Base-by-base conservation (phyloP, 1,140 invertebrate species). In the Drosophila tani region DNA sequence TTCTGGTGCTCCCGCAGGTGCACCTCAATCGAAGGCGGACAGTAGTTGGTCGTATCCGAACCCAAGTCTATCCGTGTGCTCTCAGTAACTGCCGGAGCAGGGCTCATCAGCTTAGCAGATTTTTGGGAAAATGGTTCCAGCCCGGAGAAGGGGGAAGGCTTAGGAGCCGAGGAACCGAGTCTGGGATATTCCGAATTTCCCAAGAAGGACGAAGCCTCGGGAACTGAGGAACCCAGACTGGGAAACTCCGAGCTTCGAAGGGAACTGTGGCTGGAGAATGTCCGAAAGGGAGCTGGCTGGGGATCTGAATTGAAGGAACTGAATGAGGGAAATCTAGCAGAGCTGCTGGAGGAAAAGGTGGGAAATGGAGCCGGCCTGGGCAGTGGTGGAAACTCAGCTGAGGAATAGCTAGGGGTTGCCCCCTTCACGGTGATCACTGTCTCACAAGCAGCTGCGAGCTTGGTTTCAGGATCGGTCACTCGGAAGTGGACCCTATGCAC, bases 21-120 rank as follows among this genome's bases (percentile, higher is more conserved):
- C 5, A 95, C 94, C 56, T 95, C 94, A 77, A 96, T 95, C 3
- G 95, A 95, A 43, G 93, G 92, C 0, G 96, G 96, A 83, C 96
- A 96, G 64, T 93, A 94, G 32, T 71, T 76, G 12, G 67, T 29
- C 0, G 43, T 45, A 21, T 82, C 77, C 6, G 82, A 62, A 11
- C 82, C 82, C 27, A 86, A 59, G 21, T 87, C 70, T 3, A 87
- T 65, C 3, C 82, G 35, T 3, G 40, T 56, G 21, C 29, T 77
- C 6, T 82, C 70, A 1, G 11, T 17, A 27, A n/a, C 5, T 4
- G 21, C 21, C 21, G 66, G 29, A 5, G 9, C 15, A 14, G 40
- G 35, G 9, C 32, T 43, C 14, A 70, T 45, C 0, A 74, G 27
- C 6, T 78, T 67, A 3, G 53, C 46, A 0, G 60, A 67, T 27